phyloP scores from a whole-genome alignment of 2,113 vertebrate genomes.

The Myotis davidii region DNA sequence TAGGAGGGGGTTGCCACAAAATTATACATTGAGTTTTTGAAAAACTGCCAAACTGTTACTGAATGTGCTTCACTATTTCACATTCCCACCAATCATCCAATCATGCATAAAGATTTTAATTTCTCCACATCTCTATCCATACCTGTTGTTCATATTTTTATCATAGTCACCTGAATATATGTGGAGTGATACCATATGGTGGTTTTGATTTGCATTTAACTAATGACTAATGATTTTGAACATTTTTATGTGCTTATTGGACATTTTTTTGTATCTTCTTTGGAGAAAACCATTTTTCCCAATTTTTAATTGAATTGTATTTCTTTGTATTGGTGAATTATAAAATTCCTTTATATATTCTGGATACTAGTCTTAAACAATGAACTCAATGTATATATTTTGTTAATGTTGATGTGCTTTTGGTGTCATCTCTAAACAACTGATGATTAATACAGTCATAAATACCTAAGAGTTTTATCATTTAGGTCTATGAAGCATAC shows the following conservation, averaged over 20 bases:
- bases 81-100: not conserved
- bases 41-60: not conserved
- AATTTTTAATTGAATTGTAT: not conserved
- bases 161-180: not conserved
- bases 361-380: not conserved
- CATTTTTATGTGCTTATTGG: not conserved
- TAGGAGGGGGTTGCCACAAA: not conserved
- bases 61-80: not conserved
- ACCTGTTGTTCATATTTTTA: not conserved
- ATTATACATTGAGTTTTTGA: not conserved
- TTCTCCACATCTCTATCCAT: not conserved
- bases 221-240: not conserved
- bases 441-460: not conserved
- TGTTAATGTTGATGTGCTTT: not conserved
- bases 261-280: not conserved
- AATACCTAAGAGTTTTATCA: not conserved
- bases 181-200: not conserved
- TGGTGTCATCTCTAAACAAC: not conserved
- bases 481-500: not conserved
- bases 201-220: not conserved
- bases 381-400: not conserved
- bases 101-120: not conserved
- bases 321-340: not conserved
- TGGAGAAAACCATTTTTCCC: not conserved
- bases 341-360: not conserved